Evolutionary conservation across 1,140 invertebrate genomes (phyloP), one percentile per base, ranked within the genome.

Genomic region (Drosophila cardini): DNA sequence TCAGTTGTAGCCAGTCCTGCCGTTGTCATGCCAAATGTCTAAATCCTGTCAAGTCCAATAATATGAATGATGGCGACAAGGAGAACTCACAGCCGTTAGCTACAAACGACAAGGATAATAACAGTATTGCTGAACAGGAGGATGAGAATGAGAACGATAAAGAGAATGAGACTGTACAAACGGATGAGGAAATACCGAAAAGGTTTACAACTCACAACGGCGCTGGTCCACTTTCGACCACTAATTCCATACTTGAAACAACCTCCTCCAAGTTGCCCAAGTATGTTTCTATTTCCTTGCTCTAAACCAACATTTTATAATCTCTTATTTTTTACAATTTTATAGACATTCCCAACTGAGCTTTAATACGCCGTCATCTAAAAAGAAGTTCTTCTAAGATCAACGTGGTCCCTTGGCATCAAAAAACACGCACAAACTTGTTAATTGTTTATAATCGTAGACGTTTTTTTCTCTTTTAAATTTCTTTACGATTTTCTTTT

Each of bases 341-440:
- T 73, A 4, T 72, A 89, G 84, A n/a, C 71, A 80, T 34, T 78
- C 84, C 0, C 48, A 32, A 43, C 15, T 87, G 3, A 26, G 46
- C 0, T 78, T 91, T 10, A 60, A 76, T 42, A 86, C 82, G 10
- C 77, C 78, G 1, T 78, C 78, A 8, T 58, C 82, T 0, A 83
- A 78, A 36, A 62, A 82, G 18, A 91, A 91, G 58, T 91, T 91
- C 70, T 78, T 91, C 74, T 81, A 13, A 72, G 9, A 10, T 42
- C 21, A 2, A 3, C 21, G 1, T 26, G 21, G 4, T 13, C 7
- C 13, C 6, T 0, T 18, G 9, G 26, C 9, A 21, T n/a, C 18
- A 5, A 16, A 21, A n/a, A n/a, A n/a, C n/a, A n/a, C n/a, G n/a
- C n/a, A n/a, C 18, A 5, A 16, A 21, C 3, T 21, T 26, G 21